Conservation (phyloP, 2,888 invertebrate species). For the Sclerodermus sp. region DNA sequence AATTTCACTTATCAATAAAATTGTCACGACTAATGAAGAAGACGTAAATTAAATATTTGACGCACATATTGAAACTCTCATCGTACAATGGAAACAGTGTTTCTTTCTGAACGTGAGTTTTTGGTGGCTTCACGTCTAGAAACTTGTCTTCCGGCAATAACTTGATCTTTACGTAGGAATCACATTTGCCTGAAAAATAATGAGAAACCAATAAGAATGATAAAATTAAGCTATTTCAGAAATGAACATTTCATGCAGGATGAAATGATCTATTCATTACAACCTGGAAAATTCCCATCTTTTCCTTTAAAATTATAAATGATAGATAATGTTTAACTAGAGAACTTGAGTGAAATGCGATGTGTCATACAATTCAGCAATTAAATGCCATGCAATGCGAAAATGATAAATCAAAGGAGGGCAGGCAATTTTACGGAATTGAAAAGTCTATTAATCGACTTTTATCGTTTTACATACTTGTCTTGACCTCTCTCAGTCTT, state of each 20-base stretch:
- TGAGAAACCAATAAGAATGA: neutral
- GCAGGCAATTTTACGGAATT: too few species aligned
- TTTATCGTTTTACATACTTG: conserved; percentile 49
- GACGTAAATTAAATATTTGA: conserved; percentile 29
- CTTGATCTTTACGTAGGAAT: conserved; percentile 89
- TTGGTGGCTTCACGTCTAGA: conserved; percentile 72
- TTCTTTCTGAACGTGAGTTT: conserved; percentile 90
- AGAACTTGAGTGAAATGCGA: too few species aligned
- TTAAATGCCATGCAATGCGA: too few species aligned
- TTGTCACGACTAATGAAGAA: conserved; percentile 6
- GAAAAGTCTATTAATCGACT: neutral
- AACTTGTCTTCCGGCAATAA: conserved; percentile 85
- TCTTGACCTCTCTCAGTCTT: conserved; percentile 47
- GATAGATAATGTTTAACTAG: too few species aligned
- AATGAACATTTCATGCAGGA: neutral
- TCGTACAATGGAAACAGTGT: conserved; percentile 93
- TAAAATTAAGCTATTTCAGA: neutral
- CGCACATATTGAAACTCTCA: conserved; percentile 92
- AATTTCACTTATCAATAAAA: conserved; percentile 31
- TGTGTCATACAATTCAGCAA: too few species aligned
- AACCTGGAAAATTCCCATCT: too few species aligned
- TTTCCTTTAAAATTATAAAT: too few species aligned
- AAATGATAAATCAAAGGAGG: too few species aligned
- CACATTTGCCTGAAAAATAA: conserved; percentile 72
- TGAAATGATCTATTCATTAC: neutral